Evolutionary conservation across 2,113 vertebrate genomes (phyloP).

Genomic region (Bubo blakistoni): DNA sequence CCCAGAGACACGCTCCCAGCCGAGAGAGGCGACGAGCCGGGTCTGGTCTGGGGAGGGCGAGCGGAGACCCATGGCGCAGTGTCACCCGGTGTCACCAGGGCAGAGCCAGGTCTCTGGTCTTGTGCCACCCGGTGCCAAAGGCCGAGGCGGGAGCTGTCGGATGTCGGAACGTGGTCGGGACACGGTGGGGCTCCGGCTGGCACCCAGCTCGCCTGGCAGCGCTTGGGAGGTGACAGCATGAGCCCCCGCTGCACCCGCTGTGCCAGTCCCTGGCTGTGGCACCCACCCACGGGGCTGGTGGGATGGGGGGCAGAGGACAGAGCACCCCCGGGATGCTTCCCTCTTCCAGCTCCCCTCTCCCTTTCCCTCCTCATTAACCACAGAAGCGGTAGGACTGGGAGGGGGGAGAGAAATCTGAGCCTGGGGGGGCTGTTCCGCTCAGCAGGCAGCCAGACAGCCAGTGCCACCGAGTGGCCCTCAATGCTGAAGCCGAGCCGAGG

Average conservation of each 20-base stretch:
- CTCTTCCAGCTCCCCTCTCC: background rate
- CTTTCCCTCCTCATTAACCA: background rate
- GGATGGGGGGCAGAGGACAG: background rate
- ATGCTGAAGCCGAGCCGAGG: rapidly evolving
- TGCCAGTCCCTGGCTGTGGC: background rate
- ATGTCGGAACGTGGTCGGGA: rapidly evolving
- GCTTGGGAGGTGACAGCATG: background rate
- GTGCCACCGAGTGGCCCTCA: rapidly evolving
- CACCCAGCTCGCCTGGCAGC: background rate
- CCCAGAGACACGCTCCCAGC: background rate
- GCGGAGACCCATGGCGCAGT: rapidly evolving
- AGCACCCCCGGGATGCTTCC: background rate
- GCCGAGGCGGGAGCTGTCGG: rapidly evolving
- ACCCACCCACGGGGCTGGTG: too few species aligned
- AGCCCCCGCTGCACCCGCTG: background rate
- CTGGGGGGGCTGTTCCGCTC: background rate
- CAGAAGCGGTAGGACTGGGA: background rate
- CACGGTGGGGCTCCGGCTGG: background rate
- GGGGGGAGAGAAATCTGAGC: background rate
- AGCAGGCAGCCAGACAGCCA: rapidly evolving
- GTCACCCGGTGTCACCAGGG: background rate
- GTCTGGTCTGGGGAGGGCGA: rapidly evolving
- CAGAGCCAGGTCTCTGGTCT: background rate
- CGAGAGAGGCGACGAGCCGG: background rate
- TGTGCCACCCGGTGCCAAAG: background rate